Percentiles rank a stretch among this genome's conserved stretches.
Evolutionary conservation across 2,888 invertebrate species (phyloP).

Genomic region (Cantharis nigra): DNA sequence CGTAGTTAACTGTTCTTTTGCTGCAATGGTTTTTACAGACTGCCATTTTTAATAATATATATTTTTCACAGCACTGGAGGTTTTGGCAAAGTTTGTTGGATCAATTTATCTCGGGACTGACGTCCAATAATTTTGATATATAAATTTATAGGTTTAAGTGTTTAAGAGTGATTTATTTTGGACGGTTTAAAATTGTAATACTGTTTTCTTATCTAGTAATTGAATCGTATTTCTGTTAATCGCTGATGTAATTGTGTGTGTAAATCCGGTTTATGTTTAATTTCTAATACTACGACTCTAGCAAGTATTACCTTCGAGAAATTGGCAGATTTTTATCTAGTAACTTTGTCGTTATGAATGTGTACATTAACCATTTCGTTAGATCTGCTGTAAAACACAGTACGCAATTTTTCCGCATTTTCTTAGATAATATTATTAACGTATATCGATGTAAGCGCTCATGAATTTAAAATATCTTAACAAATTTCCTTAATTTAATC

Average conservation of each 20-base stretch:
- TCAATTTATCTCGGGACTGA: slow-evolving; percentile 19
- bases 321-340: slow-evolving; percentile 25
- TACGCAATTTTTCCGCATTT: slow-evolving; percentile 27
- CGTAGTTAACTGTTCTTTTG: slow-evolving; percentile 37
- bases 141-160: slow-evolving; percentile 17
- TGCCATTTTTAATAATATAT: slow-evolving; percentile 40
- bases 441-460: not conserved
- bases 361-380: slow-evolving; percentile 20
- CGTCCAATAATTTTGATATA: slow-evolving; percentile 12
- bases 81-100: slow-evolving; percentile 30
- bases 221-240: slow-evolving; percentile 1
- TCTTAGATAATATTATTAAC: slow-evolving; percentile 5
- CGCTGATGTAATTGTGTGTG: not conserved
- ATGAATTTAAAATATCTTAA: not conserved
- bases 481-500: not conserved
- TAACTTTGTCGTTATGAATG: slow-evolving; percentile 16
- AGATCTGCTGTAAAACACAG: slow-evolving; percentile 10
- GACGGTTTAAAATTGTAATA: slow-evolving; percentile 26
- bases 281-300: slow-evolving; percentile 28
- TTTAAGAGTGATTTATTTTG: slow-evolving; percentile 18
- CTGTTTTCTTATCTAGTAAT: slow-evolving; percentile 8
- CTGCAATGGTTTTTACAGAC: slow-evolving; percentile 46
- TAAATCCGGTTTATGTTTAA: not conserved
- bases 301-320: slow-evolving; percentile 29
- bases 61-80: slow-evolving; percentile 17